Conservation (phyloP, 1,140 invertebrate species). For the Dinothrombium tinctorium region DNA sequence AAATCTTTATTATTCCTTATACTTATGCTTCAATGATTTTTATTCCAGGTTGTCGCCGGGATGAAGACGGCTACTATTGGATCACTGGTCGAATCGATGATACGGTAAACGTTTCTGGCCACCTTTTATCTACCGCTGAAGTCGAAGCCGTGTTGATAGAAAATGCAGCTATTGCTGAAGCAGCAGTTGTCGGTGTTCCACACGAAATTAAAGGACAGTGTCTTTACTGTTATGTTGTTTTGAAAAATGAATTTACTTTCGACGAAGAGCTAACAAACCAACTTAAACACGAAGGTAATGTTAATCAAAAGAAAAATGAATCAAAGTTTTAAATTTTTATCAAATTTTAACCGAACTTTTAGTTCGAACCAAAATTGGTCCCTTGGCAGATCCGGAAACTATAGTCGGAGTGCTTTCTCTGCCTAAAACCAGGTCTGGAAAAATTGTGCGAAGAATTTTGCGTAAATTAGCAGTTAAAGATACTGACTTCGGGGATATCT, state of each 20-base stretch:
- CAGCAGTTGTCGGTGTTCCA: slow-evolving; percentile 77
- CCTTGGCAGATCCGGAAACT: slow-evolving; percentile 82
- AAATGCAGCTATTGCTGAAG: slow-evolving; percentile 58
- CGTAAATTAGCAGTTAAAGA: slow-evolving; percentile 80
- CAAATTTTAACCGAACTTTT: too few species aligned
- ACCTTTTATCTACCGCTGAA: slow-evolving; percentile 91
- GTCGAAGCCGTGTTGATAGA: slow-evolving; percentile 66
- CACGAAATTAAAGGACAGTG: slow-evolving; percentile 86
- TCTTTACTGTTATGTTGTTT: slow-evolving; percentile 82
- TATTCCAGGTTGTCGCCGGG: too few species aligned
- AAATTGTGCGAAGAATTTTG: slow-evolving; percentile 85
- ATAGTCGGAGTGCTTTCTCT: slow-evolving; percentile 72
- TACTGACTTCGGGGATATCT: slow-evolving; percentile 64
- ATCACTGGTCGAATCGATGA: slow-evolving; percentile 91
- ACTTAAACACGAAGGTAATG: too few species aligned
- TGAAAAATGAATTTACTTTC: slow-evolving; percentile 34
- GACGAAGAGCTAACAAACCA: slow-evolving; percentile 30
- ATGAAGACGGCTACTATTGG: slow-evolving; percentile 76
- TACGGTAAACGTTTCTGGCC: slow-evolving; percentile 92
- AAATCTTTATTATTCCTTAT: slow-evolving; percentile 12
- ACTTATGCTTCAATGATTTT: background rate
- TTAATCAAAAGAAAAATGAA: too few species aligned
- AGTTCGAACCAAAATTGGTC: slow-evolving; percentile 76
- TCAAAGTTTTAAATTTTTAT: too few species aligned
- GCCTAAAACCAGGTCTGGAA: slow-evolving; percentile 90